A percentile compares a stretch with the other conserved stretches of the same genome.
phyloP scores from a whole-genome alignment of 2,888 invertebrate genomes.

The Aproaerema taeniolella region DNA sequence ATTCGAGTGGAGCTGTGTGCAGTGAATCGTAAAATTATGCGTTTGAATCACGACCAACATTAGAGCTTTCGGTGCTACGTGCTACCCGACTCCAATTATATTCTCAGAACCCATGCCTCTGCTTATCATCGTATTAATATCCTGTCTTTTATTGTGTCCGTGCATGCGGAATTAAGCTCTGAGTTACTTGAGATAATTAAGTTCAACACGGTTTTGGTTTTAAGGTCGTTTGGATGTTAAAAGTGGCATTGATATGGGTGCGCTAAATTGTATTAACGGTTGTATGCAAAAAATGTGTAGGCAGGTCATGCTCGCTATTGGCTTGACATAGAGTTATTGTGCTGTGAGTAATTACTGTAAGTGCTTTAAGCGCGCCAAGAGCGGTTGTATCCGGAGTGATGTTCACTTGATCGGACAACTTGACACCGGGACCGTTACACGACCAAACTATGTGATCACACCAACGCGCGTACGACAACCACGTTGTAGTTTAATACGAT shows the following conservation, averaged over 20 bases:
- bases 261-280: conserved; percentile 10
- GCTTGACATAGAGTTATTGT: conserved; percentile 41
- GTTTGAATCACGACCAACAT: conserved; percentile 31
- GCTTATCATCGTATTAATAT: conserved; percentile 29
- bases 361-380: no score
- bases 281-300: conserved; percentile 3
- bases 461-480: conserved; percentile 27
- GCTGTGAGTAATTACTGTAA: no score
- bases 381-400: conserved; percentile 49
- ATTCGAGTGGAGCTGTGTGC: conserved; percentile 34
- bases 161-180: neutral
- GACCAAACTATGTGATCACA: conserved; percentile 38
- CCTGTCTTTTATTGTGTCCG: conserved; percentile 28
- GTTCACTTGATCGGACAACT: conserved; percentile 46
- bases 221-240: neutral
- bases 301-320: conserved; percentile 28
- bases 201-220: neutral
- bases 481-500: conserved; percentile 25
- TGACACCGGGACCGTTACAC: conserved; percentile 51
- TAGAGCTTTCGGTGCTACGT: conserved; percentile 28
- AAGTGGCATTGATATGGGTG: neutral
- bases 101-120: conserved; percentile 34
- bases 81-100: conserved; percentile 31
- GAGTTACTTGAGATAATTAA: conserved; percentile 1
- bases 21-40: conserved; percentile 47